phyloP scores from a whole-genome alignment of 2,888 invertebrate genomes.

The Caenorhabditis doughertyi region DNA sequence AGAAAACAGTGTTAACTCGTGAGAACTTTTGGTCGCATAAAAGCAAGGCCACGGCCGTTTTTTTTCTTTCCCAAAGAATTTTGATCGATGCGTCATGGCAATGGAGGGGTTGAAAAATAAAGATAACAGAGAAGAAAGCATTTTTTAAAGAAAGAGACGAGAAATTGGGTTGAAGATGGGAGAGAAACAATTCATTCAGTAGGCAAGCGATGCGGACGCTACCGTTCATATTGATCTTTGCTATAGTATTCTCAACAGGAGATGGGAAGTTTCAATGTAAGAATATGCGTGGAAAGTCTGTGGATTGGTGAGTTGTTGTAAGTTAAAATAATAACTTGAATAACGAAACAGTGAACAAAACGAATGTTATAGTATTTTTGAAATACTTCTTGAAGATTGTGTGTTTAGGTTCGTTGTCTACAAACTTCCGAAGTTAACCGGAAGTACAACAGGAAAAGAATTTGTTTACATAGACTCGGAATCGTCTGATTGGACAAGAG shows the following conservation, averaged over 20 bases:
- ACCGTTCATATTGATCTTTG: constrained; percentile 5
- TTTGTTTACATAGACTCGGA: constrained; percentile 72
- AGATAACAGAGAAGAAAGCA: constrained; percentile 7
- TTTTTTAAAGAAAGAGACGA: background rate
- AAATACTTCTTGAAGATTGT: no score
- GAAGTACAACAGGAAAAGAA: constrained; percentile 57
- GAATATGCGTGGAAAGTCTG: constrained; percentile 55
- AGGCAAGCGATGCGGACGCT: constrained; percentile 9
- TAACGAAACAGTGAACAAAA: no score
- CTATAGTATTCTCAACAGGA: constrained; percentile 8
- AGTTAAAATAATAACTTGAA: background rate
- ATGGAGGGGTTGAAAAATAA: background rate
- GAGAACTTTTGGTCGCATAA: constrained; percentile 22
- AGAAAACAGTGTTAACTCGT: constrained; percentile 11
- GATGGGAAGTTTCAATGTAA: constrained; percentile 63
- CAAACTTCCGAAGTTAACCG: constrained; percentile 70
- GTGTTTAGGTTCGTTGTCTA: constrained; percentile 75
- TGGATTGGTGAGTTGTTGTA: constrained; percentile 59
- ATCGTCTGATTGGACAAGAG: constrained; percentile 58
- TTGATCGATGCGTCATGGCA: constrained; percentile 13
- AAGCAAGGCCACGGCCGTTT: constrained; percentile 34
- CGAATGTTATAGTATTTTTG: no score
- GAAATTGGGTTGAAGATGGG: constrained; percentile 30
- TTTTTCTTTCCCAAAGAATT: background rate
- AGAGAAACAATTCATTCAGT: constrained; percentile 3